These are phyloP conservation scores for Erebia aethiops DNA, from an alignment of 2,888 invertebrate genomes.

Conservation along the genomic window DNA sequence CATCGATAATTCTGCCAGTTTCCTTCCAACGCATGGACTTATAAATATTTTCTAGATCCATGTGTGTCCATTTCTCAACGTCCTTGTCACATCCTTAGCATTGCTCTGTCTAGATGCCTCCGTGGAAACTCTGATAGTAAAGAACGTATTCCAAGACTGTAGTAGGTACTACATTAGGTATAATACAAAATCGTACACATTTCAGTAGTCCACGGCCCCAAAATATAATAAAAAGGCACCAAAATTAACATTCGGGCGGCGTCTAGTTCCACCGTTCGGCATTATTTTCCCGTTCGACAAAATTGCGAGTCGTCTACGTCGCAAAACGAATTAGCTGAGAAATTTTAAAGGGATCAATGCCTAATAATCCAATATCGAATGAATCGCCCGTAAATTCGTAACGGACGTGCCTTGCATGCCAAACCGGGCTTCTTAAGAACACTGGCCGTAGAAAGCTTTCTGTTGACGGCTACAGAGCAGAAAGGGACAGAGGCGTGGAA, in stretches of 20 bases:
- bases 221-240: constrained; percentile 25
- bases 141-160: no score
- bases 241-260: constrained; percentile 54
- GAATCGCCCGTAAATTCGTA: constrained; percentile 79
- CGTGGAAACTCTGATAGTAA: no score
- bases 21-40: no score
- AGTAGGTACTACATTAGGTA: neutral
- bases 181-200: neutral
- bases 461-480: constrained; percentile 41
- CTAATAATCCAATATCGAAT: constrained; percentile 81
- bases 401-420: constrained; percentile 66
- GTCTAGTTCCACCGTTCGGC: constrained; percentile 62
- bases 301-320: constrained; percentile 65
- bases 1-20: no score
- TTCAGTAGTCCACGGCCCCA: constrained; percentile 10
- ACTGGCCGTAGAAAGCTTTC: constrained; percentile 51
- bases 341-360: constrained; percentile 77
- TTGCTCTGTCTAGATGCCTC: no score
- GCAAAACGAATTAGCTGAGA: constrained; percentile 47
- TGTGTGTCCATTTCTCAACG: no score
- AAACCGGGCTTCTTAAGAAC: constrained; percentile 48
- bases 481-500: constrained; percentile 15
- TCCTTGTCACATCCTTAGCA: no score
- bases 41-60: no score
- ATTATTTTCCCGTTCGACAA: constrained; percentile 66